Base-by-base conservation (phyloP, 2,113 vertebrate genomes). In the Mohoua ochrocephala region DNA sequence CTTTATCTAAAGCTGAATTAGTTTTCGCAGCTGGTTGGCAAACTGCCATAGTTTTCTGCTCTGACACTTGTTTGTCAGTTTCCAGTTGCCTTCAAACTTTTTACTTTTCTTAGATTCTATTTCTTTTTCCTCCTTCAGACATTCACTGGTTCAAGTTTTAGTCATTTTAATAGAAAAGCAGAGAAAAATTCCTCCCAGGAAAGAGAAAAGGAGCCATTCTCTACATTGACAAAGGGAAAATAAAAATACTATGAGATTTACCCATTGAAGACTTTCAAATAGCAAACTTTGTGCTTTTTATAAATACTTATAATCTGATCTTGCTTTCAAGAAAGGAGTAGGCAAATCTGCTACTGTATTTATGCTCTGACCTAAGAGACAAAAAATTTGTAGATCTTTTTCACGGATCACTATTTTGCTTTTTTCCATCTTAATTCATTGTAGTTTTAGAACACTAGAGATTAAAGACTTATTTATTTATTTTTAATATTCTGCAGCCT, bases 1-100 rank as follows among this genome's bases (percentile, higher is more conserved):
- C 85, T 93, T 94, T 78, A 96, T 97, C 87, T 97, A 93, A 97
- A 97, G 86, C 97, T 97, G 93, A 97, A 91, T 95, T 90, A 93
- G 83, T 92, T 97, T 93, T 97, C 3, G 41, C 93, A 97, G 97
- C 96, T 97, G 94, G 95, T 73, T 97, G 97, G 97, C 84, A 94
- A 96, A 87, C 76, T 69, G 92, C 95, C 94, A 95, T 7, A 35
- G 0, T 96, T 97, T 96, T 93, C 71, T 86, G 31, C 91, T 87
- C 81, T 89, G 92, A 91, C 91, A 91, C 68, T 63, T 91, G 88
- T 95, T 97, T 97, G 81, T 97, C 96, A 95, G 78, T 91, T 97
- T 96, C 84, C 79, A 95, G 91, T 92, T 85, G 91, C 90, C 89
- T 95, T 97, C 86, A 82, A 91, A 94, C 61, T 90, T 93, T 37